Conservation (phyloP, 2,797 vertebrate species). For the Rhinoraja longicauda region DNA sequence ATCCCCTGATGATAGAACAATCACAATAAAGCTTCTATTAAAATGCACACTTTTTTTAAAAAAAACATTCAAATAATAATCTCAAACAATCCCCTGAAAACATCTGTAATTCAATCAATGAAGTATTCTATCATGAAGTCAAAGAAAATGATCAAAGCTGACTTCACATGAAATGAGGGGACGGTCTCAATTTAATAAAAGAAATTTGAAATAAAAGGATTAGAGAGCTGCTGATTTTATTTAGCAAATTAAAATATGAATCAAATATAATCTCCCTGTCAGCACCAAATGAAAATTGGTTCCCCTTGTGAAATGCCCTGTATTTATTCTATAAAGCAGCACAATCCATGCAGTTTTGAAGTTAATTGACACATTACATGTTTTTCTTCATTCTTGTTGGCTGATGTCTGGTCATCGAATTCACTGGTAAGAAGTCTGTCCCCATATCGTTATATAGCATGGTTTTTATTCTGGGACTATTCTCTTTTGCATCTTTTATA, state of each 20-base stretch:
- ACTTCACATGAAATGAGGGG: not conserved
- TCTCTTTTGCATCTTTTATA: not conserved
- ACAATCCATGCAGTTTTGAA: constrained; percentile 21
- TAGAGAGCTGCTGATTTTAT: constrained; percentile 32
- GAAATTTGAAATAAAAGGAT: constrained; percentile 17
- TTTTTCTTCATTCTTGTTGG: constrained; percentile 20
- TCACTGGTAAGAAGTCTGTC: not conserved
- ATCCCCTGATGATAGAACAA: not conserved
- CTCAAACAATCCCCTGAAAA: not conserved
- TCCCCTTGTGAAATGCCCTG: constrained; percentile 10
- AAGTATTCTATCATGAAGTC: not conserved
- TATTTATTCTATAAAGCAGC: not conserved
- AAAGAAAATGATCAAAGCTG: not conserved
- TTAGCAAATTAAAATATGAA: constrained; percentile 35
- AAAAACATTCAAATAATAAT: constrained; percentile 16
- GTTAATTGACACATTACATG: not conserved
- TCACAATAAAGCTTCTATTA: not conserved
- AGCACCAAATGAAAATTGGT: not conserved
- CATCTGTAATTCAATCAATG: constrained; percentile 23
- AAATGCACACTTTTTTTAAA: not conserved
- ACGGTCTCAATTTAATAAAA: constrained; percentile 35
- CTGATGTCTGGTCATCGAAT: constrained; percentile 19
- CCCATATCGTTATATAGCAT: not conserved
- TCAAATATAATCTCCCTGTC: not conserved
- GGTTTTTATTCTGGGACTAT: not conserved